These are phyloP conservation scores for Epirrhoe alternata DNA, from an alignment of 2,888 invertebrate species.

Conservation along the genomic window DNA sequence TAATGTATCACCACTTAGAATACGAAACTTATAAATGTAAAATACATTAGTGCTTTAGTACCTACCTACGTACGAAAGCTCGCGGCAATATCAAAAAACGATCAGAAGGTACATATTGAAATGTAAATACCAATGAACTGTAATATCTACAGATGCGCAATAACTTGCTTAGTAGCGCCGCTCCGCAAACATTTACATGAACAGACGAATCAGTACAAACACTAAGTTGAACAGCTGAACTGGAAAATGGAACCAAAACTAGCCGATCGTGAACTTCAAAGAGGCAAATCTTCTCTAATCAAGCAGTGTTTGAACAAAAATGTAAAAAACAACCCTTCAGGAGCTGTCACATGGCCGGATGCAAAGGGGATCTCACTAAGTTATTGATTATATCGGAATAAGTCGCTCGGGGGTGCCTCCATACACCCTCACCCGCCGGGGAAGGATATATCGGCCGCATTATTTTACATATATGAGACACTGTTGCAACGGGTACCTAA, in stretches of 20 bases:
- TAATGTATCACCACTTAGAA: not conserved
- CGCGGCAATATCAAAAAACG: slow-evolving; percentile 41
- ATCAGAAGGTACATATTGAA: slow-evolving; percentile 46
- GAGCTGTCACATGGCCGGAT: slow-evolving; percentile 83
- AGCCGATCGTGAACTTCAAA: slow-evolving; percentile 76
- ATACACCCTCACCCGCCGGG: slow-evolving; percentile 66
- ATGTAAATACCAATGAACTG: slow-evolving; percentile 46
- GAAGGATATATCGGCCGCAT: slow-evolving; percentile 81
- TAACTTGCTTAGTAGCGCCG: slow-evolving; percentile 42
- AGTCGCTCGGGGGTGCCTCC: slow-evolving; percentile 74
- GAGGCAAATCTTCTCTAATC: slow-evolving; percentile 76
- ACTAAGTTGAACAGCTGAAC: slow-evolving; percentile 56
- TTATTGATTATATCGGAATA: slow-evolving; percentile 86
- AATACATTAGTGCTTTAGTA: not conserved
- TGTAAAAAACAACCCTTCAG: slow-evolving; percentile 68
- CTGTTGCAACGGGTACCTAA: slow-evolving; percentile 75
- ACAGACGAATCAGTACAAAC: slow-evolving; percentile 66
- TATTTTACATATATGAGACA: slow-evolving; percentile 85
- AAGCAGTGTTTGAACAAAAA: slow-evolving; percentile 81
- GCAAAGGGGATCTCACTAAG: slow-evolving; percentile 85
- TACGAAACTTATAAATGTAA: not conserved
- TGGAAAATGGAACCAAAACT: slow-evolving; percentile 63
- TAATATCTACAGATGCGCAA: slow-evolving; percentile 46
- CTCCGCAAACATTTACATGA: slow-evolving; percentile 60
- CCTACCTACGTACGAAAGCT: slow-evolving; percentile 28